Evolutionary conservation across 2,888 invertebrate genomes (phyloP).

Genomic region (Abrostola tripartita): DNA sequence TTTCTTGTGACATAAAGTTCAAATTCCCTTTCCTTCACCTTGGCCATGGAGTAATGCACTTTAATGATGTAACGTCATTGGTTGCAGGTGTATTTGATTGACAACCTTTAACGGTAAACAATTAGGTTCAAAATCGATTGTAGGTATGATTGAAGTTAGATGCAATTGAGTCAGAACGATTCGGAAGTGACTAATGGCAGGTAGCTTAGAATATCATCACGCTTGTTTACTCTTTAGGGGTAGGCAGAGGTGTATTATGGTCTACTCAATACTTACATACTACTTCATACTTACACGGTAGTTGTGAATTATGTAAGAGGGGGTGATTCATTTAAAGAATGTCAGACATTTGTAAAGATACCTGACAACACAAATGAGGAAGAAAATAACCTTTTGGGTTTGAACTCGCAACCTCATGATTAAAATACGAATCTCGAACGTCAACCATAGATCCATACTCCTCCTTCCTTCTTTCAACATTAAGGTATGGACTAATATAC

Average conservation of each 20-base stretch:
- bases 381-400: too few relatives aligned
- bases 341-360: too few relatives aligned
- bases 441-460: too few relatives aligned
- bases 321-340: too few relatives aligned
- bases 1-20: constrained; percentile 16
- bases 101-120: not conserved
- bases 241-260: not conserved
- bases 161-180: constrained; percentile 25
- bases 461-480: too few relatives aligned
- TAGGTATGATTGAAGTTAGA: not conserved
- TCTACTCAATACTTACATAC: not conserved
- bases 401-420: too few relatives aligned
- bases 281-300: too few relatives aligned
- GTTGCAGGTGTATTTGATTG: not conserved
- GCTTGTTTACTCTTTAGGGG: not conserved
- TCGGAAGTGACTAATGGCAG: constrained; percentile 50
- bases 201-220: constrained; percentile 18
- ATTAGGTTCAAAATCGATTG: constrained; percentile 25
- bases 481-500: too few relatives aligned
- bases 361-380: too few relatives aligned
- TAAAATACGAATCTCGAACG: too few relatives aligned
- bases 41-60: constrained; percentile 31
- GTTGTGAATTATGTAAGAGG: too few relatives aligned
- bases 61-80: constrained; percentile 24
- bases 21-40: constrained; percentile 41